Base-by-base conservation (phyloP, 1,140 invertebrate species). In the Harpegnathos saltator region DNA sequence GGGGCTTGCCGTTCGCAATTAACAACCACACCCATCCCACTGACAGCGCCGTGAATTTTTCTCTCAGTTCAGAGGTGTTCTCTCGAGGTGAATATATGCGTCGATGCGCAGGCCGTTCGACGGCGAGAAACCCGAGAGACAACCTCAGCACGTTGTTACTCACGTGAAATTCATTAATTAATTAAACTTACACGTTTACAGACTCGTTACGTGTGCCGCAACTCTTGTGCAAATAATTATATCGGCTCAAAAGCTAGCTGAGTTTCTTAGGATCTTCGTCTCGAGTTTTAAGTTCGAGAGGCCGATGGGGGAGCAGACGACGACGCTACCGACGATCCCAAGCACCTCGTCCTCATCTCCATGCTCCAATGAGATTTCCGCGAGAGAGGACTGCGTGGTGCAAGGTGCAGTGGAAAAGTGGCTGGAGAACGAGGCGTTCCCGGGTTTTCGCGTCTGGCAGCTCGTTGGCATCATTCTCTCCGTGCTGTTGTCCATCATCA, bases 401-500 rank as follows among this genome's bases (percentile, higher is more conserved):
- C 89, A 90, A 62, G 85, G 72, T 1, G 65, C 61, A n/a, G 89
- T 91, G 5, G 90, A 91, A 33, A 87, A 92, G 68, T 94, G 92
- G 92, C 86, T 94, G 17, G 93, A 94, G 29, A 90, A 92, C 33
- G 88, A 93, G 62, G 78, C 83, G 12, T 75, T 94, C 0, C 83
- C 85, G 77, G 94, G 93, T 7, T 92, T 95, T 75, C 91, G 92
- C 17, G 89, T 94, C 29, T 94, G 92, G 92, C 91, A 94, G 84
- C 83, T 94, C 14, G 93, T 89, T 26, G 94, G 91, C 19, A 93
- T 93, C 62, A 68, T 94, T 66, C 80, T 94, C 62, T 92, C 92
- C 88, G 93, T 93, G 71, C 54, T 94, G 17, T 80, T 94, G 44
- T 89, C 89, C 1, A 87, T 94, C 19, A 86, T 97, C 63, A 96